Evolutionary conservation across 2,888 invertebrate species (phyloP).

Genomic region (Disparrhopalites patrizii): DNA sequence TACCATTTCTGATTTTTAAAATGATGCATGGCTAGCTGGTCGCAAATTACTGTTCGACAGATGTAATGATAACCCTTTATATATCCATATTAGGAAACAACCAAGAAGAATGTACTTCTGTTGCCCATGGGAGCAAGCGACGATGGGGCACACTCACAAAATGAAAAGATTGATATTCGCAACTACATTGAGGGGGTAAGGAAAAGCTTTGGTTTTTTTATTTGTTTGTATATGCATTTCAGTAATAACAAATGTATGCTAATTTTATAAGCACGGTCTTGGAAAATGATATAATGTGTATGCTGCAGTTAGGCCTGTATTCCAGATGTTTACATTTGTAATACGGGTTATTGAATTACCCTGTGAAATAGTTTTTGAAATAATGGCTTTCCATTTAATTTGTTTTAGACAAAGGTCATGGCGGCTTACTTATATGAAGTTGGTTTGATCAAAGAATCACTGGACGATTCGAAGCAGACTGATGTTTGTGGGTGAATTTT

Average conservation of each 20-base stretch:
- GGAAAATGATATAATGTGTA: no score
- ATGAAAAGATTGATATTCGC: slow-evolving; percentile 88
- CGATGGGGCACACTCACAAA: slow-evolving; percentile 98
- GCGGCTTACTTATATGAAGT: slow-evolving; percentile 86
- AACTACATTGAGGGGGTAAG: slow-evolving; percentile 94
- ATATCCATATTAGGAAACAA: slow-evolving; percentile 66
- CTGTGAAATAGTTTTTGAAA: background rate
- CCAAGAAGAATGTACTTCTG: slow-evolving; percentile 87
- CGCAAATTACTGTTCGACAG: no score
- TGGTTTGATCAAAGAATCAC: slow-evolving; percentile 26
- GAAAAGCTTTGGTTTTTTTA: no score
- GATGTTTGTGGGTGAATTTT: no score
- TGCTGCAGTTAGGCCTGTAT: no score
- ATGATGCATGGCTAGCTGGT: no score
- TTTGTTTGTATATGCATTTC: background rate
- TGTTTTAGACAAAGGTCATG: slow-evolving; percentile 80
- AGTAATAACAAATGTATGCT: no score
- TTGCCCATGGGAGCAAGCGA: slow-evolving; percentile 92
- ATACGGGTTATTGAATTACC: background rate
- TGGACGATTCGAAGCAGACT: no score
- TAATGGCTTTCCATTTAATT: slow-evolving; percentile 9
- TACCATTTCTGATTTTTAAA: background rate
- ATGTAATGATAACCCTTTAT: background rate
- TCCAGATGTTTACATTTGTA: background rate
- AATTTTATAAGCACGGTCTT: no score